phyloP scores from a whole-genome alignment of 1,140 invertebrate species.

The Pseudomyrmex sp. region DNA sequence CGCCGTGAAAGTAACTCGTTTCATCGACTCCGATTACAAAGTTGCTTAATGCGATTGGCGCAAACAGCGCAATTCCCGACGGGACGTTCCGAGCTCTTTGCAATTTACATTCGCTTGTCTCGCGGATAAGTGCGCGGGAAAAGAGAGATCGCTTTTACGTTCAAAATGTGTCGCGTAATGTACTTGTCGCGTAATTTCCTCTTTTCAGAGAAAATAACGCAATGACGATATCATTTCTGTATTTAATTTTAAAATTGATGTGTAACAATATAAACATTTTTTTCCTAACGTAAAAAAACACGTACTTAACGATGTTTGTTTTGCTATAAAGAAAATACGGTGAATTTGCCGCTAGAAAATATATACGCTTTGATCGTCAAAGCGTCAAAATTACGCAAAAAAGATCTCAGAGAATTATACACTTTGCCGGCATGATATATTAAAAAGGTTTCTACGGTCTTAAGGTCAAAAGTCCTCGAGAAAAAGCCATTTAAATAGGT shows the following conservation, averaged over 20 bases:
- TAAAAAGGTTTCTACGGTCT: conserved; percentile 4
- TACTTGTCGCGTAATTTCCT: conserved; percentile 7
- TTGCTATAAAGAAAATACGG: not conserved
- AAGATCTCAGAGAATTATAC: conserved; percentile 19
- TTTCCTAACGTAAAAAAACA: not conserved
- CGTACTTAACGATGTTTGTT: not conserved
- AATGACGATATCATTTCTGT: not conserved
- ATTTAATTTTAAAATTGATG: not conserved
- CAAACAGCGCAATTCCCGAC: conserved; percentile 54
- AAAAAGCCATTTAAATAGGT: conserved; percentile 52
- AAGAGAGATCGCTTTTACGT: not conserved
- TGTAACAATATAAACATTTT: not conserved
- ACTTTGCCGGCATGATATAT: conserved; percentile 16
- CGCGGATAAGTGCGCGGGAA: conserved; percentile 24
- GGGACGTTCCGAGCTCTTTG: conserved; percentile 42
- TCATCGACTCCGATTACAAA: conserved; percentile 59
- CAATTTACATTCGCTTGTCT: conserved; percentile 59
- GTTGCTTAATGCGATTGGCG: conserved; percentile 60
- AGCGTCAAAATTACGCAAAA: conserved; percentile 2
- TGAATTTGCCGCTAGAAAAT: not conserved
- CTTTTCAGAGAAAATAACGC: not conserved
- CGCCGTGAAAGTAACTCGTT: conserved; percentile 47
- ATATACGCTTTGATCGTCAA: not conserved
- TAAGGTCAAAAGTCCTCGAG: conserved; percentile 34
- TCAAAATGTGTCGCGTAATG: not conserved